Conservation (phyloP, 2,113 vertebrate genomes). For the Arizona elegans region DNA sequence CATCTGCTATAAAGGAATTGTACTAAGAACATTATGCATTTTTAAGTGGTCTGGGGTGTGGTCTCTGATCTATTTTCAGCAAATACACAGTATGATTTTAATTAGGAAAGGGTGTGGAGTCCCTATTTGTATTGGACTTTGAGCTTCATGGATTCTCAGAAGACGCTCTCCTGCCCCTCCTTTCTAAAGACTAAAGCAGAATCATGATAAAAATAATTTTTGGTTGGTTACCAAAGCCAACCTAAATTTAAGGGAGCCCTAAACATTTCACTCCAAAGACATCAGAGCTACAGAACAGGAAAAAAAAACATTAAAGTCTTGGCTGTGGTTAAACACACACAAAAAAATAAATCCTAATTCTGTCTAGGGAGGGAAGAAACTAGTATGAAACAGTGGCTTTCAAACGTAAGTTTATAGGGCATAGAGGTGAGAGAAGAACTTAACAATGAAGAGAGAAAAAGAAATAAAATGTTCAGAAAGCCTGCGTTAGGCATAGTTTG, state of each 20-base stretch:
- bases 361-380: not conserved
- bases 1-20: not conserved
- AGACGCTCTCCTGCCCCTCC: not conserved
- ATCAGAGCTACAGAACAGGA: not conserved
- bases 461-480: not conserved
- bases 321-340: not conserved
- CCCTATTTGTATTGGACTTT: not conserved
- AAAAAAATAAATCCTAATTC: not conserved
- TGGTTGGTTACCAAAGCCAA: not conserved
- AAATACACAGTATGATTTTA: not conserved
- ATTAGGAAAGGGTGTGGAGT: not conserved
- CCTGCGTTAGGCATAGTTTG: not conserved
- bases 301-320: not conserved
- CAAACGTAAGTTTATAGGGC: not conserved
- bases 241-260: not conserved
- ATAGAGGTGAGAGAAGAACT: no score
- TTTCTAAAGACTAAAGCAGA: not conserved
- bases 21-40: not conserved
- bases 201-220: not conserved
- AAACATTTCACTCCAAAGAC: not conserved
- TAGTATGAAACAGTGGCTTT: not conserved
- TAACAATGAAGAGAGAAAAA: not conserved
- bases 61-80: not conserved
- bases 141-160: not conserved
- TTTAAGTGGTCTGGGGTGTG: not conserved